A percentile compares a stretch with the other conserved stretches of the same genome.
Evolutionary conservation across 2,113 vertebrate species (phyloP).

Genomic region (Nymphicus hollandicus): DNA sequence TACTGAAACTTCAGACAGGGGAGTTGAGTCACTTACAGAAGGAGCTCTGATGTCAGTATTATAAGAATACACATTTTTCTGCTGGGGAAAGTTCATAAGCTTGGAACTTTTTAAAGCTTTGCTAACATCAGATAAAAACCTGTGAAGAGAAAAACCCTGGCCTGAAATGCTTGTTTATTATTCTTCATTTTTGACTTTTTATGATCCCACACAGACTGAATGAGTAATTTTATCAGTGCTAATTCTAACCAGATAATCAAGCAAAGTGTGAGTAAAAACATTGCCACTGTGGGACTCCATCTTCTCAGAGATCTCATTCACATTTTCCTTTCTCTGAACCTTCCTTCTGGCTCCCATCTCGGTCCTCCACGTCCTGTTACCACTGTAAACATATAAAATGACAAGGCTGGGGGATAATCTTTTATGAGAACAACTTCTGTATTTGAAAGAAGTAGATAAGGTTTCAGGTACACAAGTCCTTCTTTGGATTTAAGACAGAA

Average conservation of each 20-base stretch:
- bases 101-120: not conserved
- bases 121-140: not conserved
- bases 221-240: not conserved
- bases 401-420: not conserved
- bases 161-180: not conserved
- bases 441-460: conserved; percentile 23
- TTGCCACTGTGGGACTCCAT: not conserved
- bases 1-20: not conserved
- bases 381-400: not conserved
- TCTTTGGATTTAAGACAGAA: conserved; percentile 19
- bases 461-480: not conserved
- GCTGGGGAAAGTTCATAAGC: not conserved
- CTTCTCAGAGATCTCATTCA: not conserved
- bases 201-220: not conserved
- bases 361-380: not conserved
- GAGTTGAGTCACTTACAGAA: not conserved
- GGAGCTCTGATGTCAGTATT: not conserved
- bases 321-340: not conserved
- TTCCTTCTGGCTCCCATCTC: not conserved
- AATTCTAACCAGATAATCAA: not conserved
- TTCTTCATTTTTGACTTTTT: not conserved
- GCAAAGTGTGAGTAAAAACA: not conserved
- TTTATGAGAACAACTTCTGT: not conserved
- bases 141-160: not conserved
- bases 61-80: not conserved